Conservation (phyloP, 2,113 vertebrate genomes). For the Nyctibius bracteatus region DNA sequence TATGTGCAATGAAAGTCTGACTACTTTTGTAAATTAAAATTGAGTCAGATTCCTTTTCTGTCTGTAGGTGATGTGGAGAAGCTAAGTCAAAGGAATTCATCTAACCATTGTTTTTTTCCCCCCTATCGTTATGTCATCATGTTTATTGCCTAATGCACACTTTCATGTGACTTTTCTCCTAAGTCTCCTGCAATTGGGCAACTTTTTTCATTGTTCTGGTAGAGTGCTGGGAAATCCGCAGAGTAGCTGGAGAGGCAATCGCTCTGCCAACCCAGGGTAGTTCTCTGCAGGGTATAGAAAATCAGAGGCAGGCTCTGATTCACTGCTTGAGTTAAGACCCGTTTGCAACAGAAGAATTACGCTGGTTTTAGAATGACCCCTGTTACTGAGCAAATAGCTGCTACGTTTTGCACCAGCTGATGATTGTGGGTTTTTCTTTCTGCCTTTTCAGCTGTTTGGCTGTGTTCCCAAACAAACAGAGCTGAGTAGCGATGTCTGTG, state of each 20-base stretch:
- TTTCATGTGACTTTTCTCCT: fast-evolving
- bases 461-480: background rate
- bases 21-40: background rate
- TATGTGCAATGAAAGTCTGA: background rate
- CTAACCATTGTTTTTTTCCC: background rate
- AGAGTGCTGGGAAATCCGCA: background rate
- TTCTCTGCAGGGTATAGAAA: background rate
- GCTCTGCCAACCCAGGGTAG: background rate
- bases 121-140: background rate
- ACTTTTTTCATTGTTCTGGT: background rate
- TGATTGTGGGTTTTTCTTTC: constrained; percentile 10
- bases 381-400: background rate
- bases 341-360: background rate
- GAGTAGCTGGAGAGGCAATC: background rate
- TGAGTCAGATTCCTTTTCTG: background rate
- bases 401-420: background rate
- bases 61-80: background rate
- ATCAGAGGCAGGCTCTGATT: background rate
- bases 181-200: background rate
- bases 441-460: constrained; percentile 9
- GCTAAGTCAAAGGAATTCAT: background rate
- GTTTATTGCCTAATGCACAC: background rate
- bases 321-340: background rate
- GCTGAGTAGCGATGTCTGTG: background rate
- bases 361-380: background rate